A percentile compares a stretch with the other conserved stretches of the same genome.
These are phyloP conservation scores for Sycophaga agraensis DNA, from an alignment of 1,140 invertebrate species.

Conservation along the genomic window DNA sequence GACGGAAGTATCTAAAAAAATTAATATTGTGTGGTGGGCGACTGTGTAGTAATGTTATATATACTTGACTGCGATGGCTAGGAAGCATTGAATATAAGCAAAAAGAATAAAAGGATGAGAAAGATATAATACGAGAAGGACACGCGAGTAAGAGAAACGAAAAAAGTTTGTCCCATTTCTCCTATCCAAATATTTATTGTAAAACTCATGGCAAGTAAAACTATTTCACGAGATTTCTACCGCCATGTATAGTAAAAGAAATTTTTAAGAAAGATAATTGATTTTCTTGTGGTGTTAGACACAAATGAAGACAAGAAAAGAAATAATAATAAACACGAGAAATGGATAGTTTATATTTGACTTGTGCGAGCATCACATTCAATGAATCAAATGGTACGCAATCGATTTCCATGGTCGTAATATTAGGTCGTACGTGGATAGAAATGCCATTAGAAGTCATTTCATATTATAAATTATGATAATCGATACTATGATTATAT, in stretches of 20 bases:
- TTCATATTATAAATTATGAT: slow-evolving; percentile 13
- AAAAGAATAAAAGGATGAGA: background rate
- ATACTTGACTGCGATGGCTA: slow-evolving; percentile 23
- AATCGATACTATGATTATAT: slow-evolving; percentile 7
- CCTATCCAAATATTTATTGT: slow-evolving; percentile 23
- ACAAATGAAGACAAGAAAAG: slow-evolving; percentile 9
- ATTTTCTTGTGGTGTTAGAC: slow-evolving; percentile 15
- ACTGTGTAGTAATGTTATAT: slow-evolving; percentile 25
- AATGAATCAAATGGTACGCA: slow-evolving; percentile 32
- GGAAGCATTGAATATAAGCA: background rate
- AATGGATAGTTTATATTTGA: slow-evolving; percentile 25
- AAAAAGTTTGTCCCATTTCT: slow-evolving; percentile 11
- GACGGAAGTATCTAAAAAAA: background rate
- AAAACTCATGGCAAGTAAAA: slow-evolving; percentile 26
- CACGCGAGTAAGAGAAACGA: background rate
- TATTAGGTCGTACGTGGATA: slow-evolving; percentile 15
- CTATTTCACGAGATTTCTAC: slow-evolving; percentile 15
- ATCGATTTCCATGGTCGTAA: slow-evolving; percentile 9
- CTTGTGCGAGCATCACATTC: slow-evolving; percentile 19
- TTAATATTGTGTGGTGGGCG: slow-evolving; percentile 17
- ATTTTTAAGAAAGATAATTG: slow-evolving; percentile 16
- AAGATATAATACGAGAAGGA: too few relatives aligned
- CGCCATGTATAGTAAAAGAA: slow-evolving; percentile 15
- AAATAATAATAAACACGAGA: slow-evolving; percentile 17
- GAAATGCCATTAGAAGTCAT: slow-evolving; percentile 19